phyloP scores from a whole-genome alignment of 1,140 invertebrate genomes.

The fruit fly (Drosophila melanogaster) region DNA sequence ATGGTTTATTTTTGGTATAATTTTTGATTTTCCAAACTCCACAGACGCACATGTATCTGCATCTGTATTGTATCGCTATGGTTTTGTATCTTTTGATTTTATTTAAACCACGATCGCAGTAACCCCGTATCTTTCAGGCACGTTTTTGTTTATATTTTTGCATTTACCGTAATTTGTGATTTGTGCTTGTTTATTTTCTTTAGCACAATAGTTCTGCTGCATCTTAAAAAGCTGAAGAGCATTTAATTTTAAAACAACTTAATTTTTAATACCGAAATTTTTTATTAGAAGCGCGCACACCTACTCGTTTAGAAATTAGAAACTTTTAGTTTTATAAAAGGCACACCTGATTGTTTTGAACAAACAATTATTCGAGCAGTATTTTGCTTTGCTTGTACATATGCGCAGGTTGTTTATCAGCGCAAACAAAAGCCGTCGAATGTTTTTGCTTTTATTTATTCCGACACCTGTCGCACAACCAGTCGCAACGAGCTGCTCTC shows the following conservation, averaged over 20 bases:
- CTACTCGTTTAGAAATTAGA: background rate
- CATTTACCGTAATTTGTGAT: conserved; percentile 12
- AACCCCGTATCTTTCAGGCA: background rate
- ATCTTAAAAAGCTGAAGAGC: conserved; percentile 10
- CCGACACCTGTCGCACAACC: conserved; percentile 30
- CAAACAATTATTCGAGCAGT: conserved; percentile 13
- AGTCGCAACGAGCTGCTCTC: conserved; percentile 19
- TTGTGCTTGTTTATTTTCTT: no score
- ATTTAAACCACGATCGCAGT: background rate
- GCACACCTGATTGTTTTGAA: conserved; percentile 35
- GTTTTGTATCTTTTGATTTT: no score
- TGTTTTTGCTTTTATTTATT: conserved; percentile 18
- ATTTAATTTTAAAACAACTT: background rate
- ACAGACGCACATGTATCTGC: no score
- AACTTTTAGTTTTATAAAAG: background rate
- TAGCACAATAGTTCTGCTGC: background rate
- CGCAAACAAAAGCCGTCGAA: conserved; percentile 5
- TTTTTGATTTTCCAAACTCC: no score
- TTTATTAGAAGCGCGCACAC: background rate
- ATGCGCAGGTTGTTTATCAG: conserved; percentile 39
- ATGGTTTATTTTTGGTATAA: no score
- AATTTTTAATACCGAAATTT: background rate
- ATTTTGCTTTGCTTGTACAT: conserved; percentile 4
- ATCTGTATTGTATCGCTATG: no score
- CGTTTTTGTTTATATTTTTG: background rate